Base-by-base conservation (phyloP, 2,888 invertebrate species). In the Tenthredo notha region DNA sequence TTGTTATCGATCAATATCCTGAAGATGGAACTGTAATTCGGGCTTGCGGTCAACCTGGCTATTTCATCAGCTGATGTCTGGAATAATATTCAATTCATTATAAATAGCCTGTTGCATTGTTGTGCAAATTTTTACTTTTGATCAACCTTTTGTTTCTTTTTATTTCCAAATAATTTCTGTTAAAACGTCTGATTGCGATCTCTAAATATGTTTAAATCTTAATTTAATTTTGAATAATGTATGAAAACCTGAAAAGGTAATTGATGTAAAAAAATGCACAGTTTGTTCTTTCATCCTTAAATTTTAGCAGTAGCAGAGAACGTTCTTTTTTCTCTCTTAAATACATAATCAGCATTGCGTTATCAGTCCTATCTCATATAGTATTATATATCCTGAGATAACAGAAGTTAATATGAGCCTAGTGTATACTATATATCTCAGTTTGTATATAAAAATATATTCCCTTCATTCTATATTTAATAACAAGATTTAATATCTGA, bases 1-100 rank as follows among this genome's bases (percentile, higher is more conserved):
- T 93, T 93, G 89, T 94, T 94, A 89, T 95, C 94, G 88, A 97
- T 95, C 86, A 97, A 92, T 90, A 97, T 94, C 89, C 96, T 95
- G 93, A 97, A 97, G 78, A 96, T 95, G 87, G 96, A 94, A 84
- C 98, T 98, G 93, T 95, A 97, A 87, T 95, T 95, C 87, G 95
- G 95, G 90, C 95, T 95, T 86, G 94, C 94, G 90, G 95, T 96
- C 87, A 96, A 93, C 90, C 94, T 94, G 72, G 94, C 94, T 88
- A 97, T 94, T 89, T 95, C 95, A 86, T 96, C 95, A 87, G 94
- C 92, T 90, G 95, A 95, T 86, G 94, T 95, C 96, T 96, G 94
- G 7, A 92, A 94, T 90, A 86, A 88, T 85, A 88, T 86, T 86
- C 77, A 54, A 74, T 43, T 47, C 25, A 21, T 84, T 47, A 75